A percentile compares a stretch with the other conserved stretches of the same genome.
Conservation (phyloP, 2,113 vertebrate genomes). For the Nothocercus nigrocapillus region DNA sequence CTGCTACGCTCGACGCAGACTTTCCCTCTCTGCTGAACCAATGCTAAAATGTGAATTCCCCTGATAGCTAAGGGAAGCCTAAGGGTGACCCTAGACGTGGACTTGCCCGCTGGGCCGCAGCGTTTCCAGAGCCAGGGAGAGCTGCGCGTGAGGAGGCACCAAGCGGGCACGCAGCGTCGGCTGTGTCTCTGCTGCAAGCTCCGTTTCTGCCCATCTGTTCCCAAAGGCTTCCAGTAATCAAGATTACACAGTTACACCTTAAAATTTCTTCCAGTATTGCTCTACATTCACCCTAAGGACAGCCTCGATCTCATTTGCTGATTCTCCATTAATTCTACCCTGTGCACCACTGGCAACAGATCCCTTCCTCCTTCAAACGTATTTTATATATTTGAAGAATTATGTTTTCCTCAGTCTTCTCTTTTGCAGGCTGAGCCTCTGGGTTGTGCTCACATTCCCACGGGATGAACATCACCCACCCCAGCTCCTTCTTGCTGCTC, state of each 20-base stretch:
- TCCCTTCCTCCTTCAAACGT: not conserved
- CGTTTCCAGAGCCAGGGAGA: not conserved
- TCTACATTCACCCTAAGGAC: no score
- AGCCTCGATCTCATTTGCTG: not conserved
- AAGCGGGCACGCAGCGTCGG: not conserved
- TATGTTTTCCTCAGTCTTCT: not conserved
- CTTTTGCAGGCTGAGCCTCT: not conserved
- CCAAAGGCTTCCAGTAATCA: not conserved
- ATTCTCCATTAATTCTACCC: not conserved
- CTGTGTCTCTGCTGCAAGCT: not conserved
- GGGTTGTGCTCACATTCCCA: not conserved
- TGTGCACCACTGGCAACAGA: not conserved
- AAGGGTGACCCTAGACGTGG: not conserved
- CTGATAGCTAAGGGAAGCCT: not conserved
- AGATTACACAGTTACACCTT: not conserved
- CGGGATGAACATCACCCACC: accelerated
- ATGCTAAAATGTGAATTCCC: not conserved
- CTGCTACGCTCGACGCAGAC: not conserved
- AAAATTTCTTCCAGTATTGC: not conserved
- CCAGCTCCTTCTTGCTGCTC: not conserved
- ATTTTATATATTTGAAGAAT: not conserved
- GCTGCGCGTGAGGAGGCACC: not conserved
- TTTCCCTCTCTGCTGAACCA: not conserved
- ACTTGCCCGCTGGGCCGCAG: not conserved
- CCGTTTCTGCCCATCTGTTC: not conserved